Percentiles rank a stretch among this genome's conserved stretches.
Conservation (phyloP, 2,888 invertebrate genomes). For the Falcaria lacertinaria region DNA sequence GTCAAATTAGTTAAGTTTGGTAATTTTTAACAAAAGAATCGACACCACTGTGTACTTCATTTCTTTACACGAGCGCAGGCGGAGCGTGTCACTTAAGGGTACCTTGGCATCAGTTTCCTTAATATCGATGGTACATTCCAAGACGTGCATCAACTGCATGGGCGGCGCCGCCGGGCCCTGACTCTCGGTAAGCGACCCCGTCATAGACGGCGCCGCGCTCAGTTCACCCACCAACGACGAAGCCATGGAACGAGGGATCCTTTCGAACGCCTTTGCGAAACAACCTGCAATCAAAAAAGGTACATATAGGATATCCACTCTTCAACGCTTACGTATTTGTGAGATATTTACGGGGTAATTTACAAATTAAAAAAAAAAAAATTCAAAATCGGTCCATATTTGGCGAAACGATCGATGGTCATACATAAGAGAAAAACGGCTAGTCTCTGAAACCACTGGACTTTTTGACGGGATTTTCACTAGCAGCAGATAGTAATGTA, state of each 20-base stretch:
- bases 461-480: too few species aligned
- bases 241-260: slow-evolving; percentile 90
- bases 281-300: slow-evolving; percentile 77
- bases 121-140: slow-evolving; percentile 95
- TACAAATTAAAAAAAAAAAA: too few species aligned
- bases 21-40: too few species aligned
- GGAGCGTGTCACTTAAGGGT: background rate
- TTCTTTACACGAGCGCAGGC: too few species aligned
- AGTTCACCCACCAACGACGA: slow-evolving; percentile 85
- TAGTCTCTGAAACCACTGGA: too few species aligned
- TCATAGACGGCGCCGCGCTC: slow-evolving; percentile 83
- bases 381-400: too few species aligned
- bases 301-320: slow-evolving; percentile 3
- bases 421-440: too few species aligned
- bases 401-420: too few species aligned
- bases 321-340: slow-evolving; percentile 6
- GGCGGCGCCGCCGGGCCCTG: slow-evolving; percentile 80
- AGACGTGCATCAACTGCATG: slow-evolving; percentile 86
- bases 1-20: too few species aligned
- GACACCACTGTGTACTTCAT: too few species aligned
- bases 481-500: too few species aligned
- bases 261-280: slow-evolving; percentile 96
- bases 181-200: slow-evolving; percentile 79
- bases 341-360: too few species aligned
- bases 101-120: slow-evolving; percentile 94